phyloP scores from a whole-genome alignment of 2,113 vertebrate genomes.

The Larimichthys crocea region DNA sequence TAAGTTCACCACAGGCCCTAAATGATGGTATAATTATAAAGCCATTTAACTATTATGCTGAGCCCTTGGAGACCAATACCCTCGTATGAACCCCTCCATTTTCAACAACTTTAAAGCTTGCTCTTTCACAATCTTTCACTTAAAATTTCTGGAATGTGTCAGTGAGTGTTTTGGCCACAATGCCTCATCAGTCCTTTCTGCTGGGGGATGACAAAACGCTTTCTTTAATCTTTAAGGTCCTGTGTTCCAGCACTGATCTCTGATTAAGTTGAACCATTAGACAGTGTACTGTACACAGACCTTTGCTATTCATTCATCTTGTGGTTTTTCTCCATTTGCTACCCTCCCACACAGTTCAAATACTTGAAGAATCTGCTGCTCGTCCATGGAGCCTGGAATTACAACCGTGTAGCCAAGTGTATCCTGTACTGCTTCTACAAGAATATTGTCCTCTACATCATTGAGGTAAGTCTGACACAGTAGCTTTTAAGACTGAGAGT shows the following conservation, averaged over 20 bases:
- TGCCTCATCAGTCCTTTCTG: conserved; percentile 50
- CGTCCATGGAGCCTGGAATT: conserved; percentile 99
- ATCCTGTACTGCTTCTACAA: conserved; percentile 99
- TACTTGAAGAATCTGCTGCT: conserved; percentile 98
- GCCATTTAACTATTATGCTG: conserved; percentile 62
- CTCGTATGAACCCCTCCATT: conserved; percentile 47
- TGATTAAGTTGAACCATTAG: conserved; percentile 49
- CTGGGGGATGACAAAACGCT: conserved; percentile 53
- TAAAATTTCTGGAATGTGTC: conserved; percentile 71
- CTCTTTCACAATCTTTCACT: conserved; percentile 32
- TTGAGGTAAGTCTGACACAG: conserved; percentile 87
- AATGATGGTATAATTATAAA: conserved; percentile 65
- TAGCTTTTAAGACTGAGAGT: background rate
- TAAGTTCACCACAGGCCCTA: conserved; percentile 45
- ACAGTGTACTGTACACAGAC: conserved; percentile 40
- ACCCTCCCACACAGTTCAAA: conserved; percentile 90
- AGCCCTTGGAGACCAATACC: conserved; percentile 52
- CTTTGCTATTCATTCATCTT: conserved; percentile 51
- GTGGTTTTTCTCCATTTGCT: conserved; percentile 48
- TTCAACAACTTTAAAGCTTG: conserved; percentile 56
- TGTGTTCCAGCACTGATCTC: conserved; percentile 44
- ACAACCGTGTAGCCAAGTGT: conserved; percentile 97
- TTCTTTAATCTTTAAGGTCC: conserved; percentile 62
- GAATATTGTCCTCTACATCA: conserved; percentile 99
- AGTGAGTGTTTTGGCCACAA: conserved; percentile 35